phyloP scores from a whole-genome alignment of 2,888 invertebrate species.

The Tetranychus truncatus region DNA sequence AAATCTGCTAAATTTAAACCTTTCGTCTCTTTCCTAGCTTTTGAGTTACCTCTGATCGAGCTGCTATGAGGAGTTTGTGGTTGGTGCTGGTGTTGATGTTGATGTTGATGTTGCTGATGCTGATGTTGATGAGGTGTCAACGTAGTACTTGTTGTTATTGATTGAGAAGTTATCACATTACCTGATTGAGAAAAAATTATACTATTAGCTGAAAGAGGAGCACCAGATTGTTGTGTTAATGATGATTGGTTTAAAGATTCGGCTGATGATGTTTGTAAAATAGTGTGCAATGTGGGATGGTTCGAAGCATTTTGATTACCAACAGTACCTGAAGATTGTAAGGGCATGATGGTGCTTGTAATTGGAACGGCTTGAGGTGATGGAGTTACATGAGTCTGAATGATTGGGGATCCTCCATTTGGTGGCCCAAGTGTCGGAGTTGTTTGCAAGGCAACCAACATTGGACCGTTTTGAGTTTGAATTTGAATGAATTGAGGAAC shows the following conservation, averaged over 20 bases:
- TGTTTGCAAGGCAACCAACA: conserved; percentile 33
- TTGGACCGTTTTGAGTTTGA: conserved; percentile 37
- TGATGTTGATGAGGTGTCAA: conserved; percentile 3
- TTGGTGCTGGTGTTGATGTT: background rate
- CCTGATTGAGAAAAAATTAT: conserved; percentile 3
- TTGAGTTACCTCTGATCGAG: background rate
- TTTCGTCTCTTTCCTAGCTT: background rate
- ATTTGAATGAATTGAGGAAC: conserved; percentile 36
- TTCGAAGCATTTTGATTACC: conserved; percentile 20
- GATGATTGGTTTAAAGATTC: conserved; percentile 1
- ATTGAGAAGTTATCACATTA: conserved; percentile 4
- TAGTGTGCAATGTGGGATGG: conserved; percentile 19
- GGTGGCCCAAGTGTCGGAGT: conserved; percentile 7
- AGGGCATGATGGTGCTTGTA: conserved; percentile 19
- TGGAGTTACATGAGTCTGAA: conserved; percentile 41
- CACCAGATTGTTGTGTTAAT: background rate
- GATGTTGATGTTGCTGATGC: background rate
- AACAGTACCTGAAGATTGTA: conserved; percentile 16
- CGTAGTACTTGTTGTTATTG: background rate
- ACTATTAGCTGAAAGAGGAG: background rate
- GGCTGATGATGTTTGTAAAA: conserved; percentile 4
- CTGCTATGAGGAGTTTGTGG: background rate
- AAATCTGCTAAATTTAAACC: conserved; percentile 28
- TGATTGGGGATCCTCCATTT: conserved; percentile 33
- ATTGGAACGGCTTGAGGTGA: conserved; percentile 34